phyloP scores from a whole-genome alignment of 2,888 invertebrate genomes.

The Amphipoea lucens region DNA sequence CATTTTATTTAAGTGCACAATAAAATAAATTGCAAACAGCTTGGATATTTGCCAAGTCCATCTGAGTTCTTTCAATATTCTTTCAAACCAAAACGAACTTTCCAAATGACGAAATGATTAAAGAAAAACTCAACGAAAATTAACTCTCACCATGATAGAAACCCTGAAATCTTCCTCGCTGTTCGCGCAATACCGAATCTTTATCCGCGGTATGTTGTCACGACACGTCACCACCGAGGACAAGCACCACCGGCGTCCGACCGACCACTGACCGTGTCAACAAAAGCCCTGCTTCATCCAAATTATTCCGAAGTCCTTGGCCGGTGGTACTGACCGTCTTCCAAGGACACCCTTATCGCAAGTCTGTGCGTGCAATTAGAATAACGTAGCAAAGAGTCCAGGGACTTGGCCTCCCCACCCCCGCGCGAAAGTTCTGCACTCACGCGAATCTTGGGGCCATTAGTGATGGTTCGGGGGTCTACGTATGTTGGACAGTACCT shows the following conservation, averaged over 20 bases:
- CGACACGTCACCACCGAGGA: constrained; percentile 64
- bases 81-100: neutral
- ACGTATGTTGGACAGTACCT: constrained; percentile 68
- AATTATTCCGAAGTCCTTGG: constrained; percentile 87
- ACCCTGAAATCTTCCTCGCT: constrained; percentile 84
- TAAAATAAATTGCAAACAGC: constrained; percentile 6
- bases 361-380: constrained; percentile 84
- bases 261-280: constrained; percentile 82
- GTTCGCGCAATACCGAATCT: constrained; percentile 82
- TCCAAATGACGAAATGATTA: neutral
- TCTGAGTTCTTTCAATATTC: neutral
- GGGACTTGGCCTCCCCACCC: constrained; percentile 68
- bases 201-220: constrained; percentile 83
- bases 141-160: constrained; percentile 82
- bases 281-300: constrained; percentile 77
- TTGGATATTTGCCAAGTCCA: neutral
- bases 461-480: constrained; percentile 68
- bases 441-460: constrained; percentile 64
- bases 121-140: constrained; percentile 15
- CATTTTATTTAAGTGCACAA: neutral
- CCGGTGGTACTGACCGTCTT: constrained; percentile 82
- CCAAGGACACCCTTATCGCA: constrained; percentile 85
- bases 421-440: constrained; percentile 68
- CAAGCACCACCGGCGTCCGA: constrained; percentile 75
- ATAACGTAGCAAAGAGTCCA: constrained; percentile 71